phyloP scores from a whole-genome alignment of 2,113 vertebrate species.

The Lontra canadensis region DNA sequence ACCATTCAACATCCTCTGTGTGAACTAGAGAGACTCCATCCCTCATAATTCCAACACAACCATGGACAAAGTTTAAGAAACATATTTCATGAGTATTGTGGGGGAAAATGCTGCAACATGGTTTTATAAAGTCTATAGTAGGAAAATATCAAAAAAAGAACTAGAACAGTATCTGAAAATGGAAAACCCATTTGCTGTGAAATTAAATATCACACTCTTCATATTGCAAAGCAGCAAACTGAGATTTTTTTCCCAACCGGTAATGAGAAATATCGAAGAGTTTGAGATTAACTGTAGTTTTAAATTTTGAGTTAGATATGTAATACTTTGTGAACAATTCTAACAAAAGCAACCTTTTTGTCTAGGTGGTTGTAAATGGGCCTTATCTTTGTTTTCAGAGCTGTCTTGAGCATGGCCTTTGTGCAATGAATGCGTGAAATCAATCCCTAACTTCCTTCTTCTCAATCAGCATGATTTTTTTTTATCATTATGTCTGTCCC shows the following conservation, averaged over 20 bases:
- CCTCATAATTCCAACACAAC: neutral
- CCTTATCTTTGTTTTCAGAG: neutral
- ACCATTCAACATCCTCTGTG: neutral
- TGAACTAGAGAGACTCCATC: neutral
- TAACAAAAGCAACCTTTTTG: neutral
- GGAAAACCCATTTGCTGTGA: slow-evolving; percentile 36
- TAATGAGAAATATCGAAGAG: slow-evolving; percentile 10
- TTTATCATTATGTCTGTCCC: neutral
- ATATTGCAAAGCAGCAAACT: neutral
- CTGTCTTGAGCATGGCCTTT: neutral
- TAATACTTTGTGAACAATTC: neutral
- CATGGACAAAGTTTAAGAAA: neutral
- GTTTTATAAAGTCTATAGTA: slow-evolving; percentile 32
- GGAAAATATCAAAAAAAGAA: neutral
- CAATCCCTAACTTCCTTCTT: neutral
- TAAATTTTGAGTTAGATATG: neutral
- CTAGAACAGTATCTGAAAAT: slow-evolving; percentile 32
- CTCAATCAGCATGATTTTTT: neutral
- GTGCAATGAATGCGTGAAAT: neutral
- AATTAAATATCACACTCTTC: slow-evolving; percentile 47
- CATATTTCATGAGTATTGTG: neutral
- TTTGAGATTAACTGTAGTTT: slow-evolving; percentile 9
- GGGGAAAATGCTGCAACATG: neutral
- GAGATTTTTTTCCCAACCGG: neutral
- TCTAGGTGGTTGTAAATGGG: neutral